Percentiles rank a stretch among this genome's conserved stretches.
Conservation (phyloP, 2,113 vertebrate species). For the Pandion haliaetus region DNA sequence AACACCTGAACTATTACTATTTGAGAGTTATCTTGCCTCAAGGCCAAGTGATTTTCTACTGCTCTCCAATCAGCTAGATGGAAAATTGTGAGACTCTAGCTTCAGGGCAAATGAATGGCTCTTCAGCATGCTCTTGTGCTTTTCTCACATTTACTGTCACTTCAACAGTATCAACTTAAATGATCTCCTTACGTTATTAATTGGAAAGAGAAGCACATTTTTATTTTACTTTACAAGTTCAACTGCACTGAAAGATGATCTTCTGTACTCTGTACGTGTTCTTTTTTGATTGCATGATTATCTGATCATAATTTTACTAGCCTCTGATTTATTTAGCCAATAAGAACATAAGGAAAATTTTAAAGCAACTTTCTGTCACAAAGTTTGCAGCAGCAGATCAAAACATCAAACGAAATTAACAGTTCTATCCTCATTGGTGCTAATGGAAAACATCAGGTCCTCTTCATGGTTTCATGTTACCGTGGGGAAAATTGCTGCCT, state of each 20-base stretch:
- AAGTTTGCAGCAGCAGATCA: background rate
- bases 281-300: background rate
- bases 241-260: background rate
- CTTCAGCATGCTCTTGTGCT: background rate
- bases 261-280: background rate
- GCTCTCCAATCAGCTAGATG: background rate
- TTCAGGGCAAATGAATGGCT: background rate
- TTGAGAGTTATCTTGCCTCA: background rate
- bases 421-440: background rate
- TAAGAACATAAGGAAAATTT: background rate
- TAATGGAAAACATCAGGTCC: background rate
- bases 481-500: background rate
- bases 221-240: background rate
- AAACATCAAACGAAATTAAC: background rate
- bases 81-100: background rate
- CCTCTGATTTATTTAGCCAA: background rate
- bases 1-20: background rate
- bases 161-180: background rate
- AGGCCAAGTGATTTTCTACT: background rate
- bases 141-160: background rate
- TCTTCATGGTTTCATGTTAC: background rate
- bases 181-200: background rate
- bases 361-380: background rate
- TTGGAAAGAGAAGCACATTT: background rate
- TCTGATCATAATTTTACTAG: background rate